phyloP scores from a whole-genome alignment of 2,888 invertebrate genomes.

The Lithophane socia region DNA sequence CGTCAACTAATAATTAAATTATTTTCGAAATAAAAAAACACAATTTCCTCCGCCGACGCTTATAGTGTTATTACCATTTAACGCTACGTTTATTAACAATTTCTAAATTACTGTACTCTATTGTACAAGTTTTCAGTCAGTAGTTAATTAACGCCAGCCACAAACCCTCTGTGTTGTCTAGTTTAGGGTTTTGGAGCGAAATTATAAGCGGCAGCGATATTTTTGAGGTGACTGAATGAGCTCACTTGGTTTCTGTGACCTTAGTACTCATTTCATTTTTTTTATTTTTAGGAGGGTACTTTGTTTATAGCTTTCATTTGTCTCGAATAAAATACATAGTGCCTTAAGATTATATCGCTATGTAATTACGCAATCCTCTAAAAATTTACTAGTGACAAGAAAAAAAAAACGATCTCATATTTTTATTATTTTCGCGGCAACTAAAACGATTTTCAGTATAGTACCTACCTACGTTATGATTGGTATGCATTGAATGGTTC shows the following conservation, averaged over 20 bases:
- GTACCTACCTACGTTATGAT: neutral
- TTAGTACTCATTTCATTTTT: conserved; percentile 6
- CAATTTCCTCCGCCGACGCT: neutral
- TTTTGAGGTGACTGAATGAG: neutral
- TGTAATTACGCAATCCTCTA: neutral
- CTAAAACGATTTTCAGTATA: too few relatives aligned
- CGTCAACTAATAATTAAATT: too few relatives aligned
- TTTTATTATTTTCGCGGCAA: neutral
- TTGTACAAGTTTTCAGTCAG: conserved; percentile 85
- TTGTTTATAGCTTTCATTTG: neutral
- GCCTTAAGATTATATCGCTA: neutral
- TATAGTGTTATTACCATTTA: conserved; percentile 67
- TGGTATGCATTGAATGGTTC: neutral
- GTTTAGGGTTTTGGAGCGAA: conserved; percentile 61
- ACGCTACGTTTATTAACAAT: conserved; percentile 76
- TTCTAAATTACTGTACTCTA: conserved; percentile 80
- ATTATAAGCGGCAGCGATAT: conserved; percentile 52
- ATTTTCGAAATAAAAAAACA: conserved; percentile 1
- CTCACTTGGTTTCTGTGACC: neutral
- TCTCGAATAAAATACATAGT: neutral
- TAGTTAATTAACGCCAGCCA: conserved; percentile 86
- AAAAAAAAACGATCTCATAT: neutral
- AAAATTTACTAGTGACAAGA: neutral
- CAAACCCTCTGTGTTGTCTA: conserved; percentile 80
- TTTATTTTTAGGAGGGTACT: neutral